Evolutionary conservation across 2,113 vertebrate genomes (phyloP).

Genomic region (Dryoscopus gambensis): DNA sequence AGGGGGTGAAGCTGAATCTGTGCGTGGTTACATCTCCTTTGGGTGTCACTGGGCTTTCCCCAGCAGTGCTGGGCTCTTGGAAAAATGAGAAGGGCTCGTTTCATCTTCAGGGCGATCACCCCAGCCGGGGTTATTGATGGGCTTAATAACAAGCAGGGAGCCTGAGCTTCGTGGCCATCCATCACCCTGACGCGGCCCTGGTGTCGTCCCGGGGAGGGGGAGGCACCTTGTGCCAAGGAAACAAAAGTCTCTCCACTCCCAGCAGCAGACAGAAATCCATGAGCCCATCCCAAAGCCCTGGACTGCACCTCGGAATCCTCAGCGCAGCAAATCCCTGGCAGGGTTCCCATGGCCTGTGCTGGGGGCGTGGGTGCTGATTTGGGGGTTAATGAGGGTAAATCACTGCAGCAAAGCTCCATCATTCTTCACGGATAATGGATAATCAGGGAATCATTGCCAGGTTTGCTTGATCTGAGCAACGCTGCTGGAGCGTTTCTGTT

Average conservation of each 20-base stretch:
- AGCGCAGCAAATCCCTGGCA: not conserved
- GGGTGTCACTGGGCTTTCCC: not conserved
- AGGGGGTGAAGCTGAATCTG: not conserved
- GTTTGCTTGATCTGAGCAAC: not conserved
- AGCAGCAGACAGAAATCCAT: not conserved
- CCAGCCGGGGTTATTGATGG: constrained; percentile 2
- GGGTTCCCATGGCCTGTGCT: not conserved
- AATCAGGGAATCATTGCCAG: not conserved
- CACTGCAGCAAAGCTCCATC: not conserved
- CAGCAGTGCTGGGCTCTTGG: not conserved
- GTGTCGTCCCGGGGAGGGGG: not conserved
- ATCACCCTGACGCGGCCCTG: not conserved
- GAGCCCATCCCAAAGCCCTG: not conserved
- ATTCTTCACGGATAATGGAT: not conserved
- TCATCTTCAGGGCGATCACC: not conserved
- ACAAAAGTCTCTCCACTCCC: not conserved
- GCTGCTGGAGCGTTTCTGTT: not conserved
- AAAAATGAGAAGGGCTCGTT: not conserved
- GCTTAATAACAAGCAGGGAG: not conserved
- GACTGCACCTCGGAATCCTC: not conserved
- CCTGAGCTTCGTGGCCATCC: not conserved
- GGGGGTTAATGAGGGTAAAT: not conserved
- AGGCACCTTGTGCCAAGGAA: not conserved
- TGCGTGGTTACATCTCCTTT: not conserved
- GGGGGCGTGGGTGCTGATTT: not conserved